A percentile compares a stretch with the other conserved stretches of the same genome.
Conservation (phyloP, 1,140 invertebrate genomes). For the Phocides pigmalion region DNA sequence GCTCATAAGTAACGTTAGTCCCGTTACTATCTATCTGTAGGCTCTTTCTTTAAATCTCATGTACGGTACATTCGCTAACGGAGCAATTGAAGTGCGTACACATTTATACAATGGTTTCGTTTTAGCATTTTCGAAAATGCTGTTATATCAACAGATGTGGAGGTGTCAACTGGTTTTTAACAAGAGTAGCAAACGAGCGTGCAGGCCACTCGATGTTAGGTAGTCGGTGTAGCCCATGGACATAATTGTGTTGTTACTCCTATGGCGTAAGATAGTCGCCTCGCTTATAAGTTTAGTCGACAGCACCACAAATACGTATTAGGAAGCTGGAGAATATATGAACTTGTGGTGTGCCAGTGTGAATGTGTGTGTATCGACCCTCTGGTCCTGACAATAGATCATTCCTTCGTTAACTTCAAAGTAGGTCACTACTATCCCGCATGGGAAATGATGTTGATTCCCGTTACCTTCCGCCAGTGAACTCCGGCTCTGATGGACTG, state of each 20-base stretch:
- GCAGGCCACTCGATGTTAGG: too few species aligned
- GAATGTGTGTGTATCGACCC: neutral
- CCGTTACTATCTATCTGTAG: constrained; percentile 2
- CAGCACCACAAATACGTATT: too few species aligned
- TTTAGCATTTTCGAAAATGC: neutral
- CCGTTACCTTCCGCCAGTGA: constrained; percentile 67
- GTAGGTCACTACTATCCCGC: constrained; percentile 32
- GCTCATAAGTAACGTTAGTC: neutral
- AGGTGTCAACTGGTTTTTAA: too few species aligned
- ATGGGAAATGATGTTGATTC: constrained; percentile 59
- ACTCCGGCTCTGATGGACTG: constrained; percentile 66
- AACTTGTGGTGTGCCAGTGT: too few species aligned
- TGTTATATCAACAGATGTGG: too few species aligned
- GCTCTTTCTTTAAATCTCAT: neutral
- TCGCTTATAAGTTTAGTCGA: too few species aligned
- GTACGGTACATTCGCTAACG: neutral
- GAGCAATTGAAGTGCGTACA: neutral
- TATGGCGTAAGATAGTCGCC: too few species aligned
- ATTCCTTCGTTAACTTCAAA: neutral
- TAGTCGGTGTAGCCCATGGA: too few species aligned
- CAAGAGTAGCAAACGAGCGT: too few species aligned
- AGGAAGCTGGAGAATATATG: neutral
- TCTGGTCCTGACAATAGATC: neutral
- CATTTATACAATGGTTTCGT: neutral
- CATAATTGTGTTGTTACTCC: too few species aligned